A percentile compares a stretch with the other conserved stretches of the same genome.
phyloP scores from a whole-genome alignment of 2,113 vertebrate genomes.

The Lutjanus erythropterus region DNA sequence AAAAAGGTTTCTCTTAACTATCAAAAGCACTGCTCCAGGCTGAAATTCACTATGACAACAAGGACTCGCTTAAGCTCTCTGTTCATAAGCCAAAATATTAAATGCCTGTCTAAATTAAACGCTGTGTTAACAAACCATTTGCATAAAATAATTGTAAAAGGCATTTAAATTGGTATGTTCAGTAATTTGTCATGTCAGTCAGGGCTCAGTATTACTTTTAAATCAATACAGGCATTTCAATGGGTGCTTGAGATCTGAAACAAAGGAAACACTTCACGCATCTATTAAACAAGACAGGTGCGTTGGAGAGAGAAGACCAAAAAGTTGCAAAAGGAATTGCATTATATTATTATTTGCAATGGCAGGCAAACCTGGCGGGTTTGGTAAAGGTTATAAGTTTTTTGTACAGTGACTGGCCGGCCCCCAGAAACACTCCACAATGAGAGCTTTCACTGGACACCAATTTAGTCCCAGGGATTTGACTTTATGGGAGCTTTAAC shows the following conservation, averaged over 20 bases:
- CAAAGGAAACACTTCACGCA: too few relatives aligned
- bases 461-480: too few relatives aligned
- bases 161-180: constrained; percentile 3
- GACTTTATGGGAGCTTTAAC: too few relatives aligned
- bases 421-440: too few relatives aligned
- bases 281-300: too few relatives aligned
- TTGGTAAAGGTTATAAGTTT: too few relatives aligned
- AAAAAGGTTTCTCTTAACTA: background rate
- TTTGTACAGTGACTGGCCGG: too few relatives aligned
- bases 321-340: too few relatives aligned
- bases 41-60: constrained; percentile 12
- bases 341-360: too few relatives aligned
- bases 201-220: background rate
- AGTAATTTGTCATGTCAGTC: background rate
- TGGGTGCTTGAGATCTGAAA: background rate
- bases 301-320: too few relatives aligned
- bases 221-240: background rate
- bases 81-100: constrained; percentile 28
- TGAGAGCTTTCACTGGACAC: too few relatives aligned
- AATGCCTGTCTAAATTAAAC: constrained; percentile 11
- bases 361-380: too few relatives aligned
- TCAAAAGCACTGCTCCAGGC: constrained; percentile 12
- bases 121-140: constrained; percentile 19
- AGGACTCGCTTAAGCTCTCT: constrained; percentile 1
- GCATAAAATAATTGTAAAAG: constrained; percentile 9